Evolutionary conservation across 2,888 invertebrate species (phyloP).

Genomic region (Allolobophora icterica): DNA sequence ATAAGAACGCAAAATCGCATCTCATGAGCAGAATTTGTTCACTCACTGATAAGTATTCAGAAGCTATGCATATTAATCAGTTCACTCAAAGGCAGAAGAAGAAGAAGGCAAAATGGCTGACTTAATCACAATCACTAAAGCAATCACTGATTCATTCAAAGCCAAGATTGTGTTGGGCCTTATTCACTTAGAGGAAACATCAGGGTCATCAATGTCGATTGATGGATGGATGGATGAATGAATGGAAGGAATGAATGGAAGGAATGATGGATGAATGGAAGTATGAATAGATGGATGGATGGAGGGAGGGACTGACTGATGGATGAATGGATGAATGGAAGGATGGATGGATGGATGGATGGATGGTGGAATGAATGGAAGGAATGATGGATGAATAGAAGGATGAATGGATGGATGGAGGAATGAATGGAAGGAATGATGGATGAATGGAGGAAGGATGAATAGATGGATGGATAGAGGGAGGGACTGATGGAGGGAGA

Average conservation of each 20-base stretch:
- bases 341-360: not conserved
- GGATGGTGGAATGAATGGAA: not conserved
- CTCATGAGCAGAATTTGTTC: too few relatives aligned
- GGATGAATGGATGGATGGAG: not conserved
- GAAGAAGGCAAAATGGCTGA: not conserved
- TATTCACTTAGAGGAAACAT: not conserved
- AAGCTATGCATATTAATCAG: too few relatives aligned
- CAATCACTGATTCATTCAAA: too few relatives aligned
- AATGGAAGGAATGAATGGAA: too few relatives aligned
- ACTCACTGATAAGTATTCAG: too few relatives aligned
- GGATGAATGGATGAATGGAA: not conserved
- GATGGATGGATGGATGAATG: not conserved
- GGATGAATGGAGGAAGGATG: not conserved
- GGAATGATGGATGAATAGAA: not conserved
- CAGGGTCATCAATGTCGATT: not conserved
- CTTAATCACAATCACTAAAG: not conserved
- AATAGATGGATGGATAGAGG: not conserved
- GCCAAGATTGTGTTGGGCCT: too few relatives aligned
- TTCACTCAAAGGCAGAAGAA: too few relatives aligned
- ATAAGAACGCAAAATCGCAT: too few relatives aligned
- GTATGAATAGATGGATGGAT: too few relatives aligned
- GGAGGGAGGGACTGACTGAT: not conserved
- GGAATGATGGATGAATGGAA: too few relatives aligned
- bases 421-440: not conserved
- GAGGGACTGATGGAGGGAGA: not conserved